These are phyloP conservation scores for Leptinotarsa rubiginosa DNA, from an alignment of 2,888 invertebrate species.

Conservation along the genomic window DNA sequence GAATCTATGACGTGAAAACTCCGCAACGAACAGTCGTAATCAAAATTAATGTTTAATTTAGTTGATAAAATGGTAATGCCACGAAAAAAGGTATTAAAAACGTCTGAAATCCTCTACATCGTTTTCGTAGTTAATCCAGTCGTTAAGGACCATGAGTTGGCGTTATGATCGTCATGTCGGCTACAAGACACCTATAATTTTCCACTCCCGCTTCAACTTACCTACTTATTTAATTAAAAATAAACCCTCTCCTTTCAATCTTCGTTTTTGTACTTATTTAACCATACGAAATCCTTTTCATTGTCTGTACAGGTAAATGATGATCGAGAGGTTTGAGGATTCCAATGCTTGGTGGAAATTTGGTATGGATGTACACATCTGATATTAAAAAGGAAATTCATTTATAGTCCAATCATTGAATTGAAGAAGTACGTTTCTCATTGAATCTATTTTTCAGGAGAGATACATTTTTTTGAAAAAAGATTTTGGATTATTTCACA, in stretches of 20 bases:
- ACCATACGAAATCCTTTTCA: slow-evolving; percentile 20
- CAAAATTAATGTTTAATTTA: slow-evolving; percentile 6
- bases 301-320: slow-evolving; percentile 23
- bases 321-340: background rate
- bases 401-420: background rate
- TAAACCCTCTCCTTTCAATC: slow-evolving; percentile 48
- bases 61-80: slow-evolving; percentile 1
- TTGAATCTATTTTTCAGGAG: too few relatives aligned
- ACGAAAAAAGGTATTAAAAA: slow-evolving; percentile 2
- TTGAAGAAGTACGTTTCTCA: too few relatives aligned
- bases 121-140: slow-evolving; percentile 50
- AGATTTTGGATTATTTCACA: too few relatives aligned
- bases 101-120: slow-evolving; percentile 27
- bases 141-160: slow-evolving; percentile 56
- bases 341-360: background rate
- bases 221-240: slow-evolving; percentile 53
- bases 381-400: background rate
- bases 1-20: background rate
- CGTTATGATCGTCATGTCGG: slow-evolving; percentile 35
- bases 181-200: slow-evolving; percentile 51
- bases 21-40: background rate
- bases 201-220: slow-evolving; percentile 49
- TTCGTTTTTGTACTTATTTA: slow-evolving; percentile 48
- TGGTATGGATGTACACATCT: background rate
- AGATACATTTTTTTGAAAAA: too few relatives aligned